Evolutionary conservation across 2,797 vertebrate species (phyloP).

Genomic region (Chiroxiphia lanceolata): DNA sequence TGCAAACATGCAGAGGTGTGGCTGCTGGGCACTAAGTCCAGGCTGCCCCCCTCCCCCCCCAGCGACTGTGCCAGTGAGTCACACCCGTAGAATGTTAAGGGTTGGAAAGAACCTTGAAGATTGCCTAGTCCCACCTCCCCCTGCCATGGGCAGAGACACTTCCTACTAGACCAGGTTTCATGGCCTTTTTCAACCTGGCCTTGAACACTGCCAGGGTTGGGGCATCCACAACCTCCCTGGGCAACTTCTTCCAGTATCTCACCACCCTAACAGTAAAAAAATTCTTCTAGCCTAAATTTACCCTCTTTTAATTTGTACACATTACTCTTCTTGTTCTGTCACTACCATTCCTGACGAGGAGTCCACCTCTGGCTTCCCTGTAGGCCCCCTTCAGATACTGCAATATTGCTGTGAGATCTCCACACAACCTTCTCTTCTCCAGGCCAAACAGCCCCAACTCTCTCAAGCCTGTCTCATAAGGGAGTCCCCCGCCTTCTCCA

Average conservation of each 20-base stretch:
- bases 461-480: neutral
- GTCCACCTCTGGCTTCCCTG: neutral
- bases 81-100: neutral
- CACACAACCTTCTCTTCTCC: neutral
- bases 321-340: neutral
- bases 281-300: neutral
- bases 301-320: neutral
- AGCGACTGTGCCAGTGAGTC: neutral
- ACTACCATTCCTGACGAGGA: neutral
- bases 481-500: neutral
- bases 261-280: neutral
- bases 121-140: neutral
- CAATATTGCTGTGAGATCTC: neutral
- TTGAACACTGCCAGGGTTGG: neutral
- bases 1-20: neutral
- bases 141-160: neutral
- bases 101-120: neutral
- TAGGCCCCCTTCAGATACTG: neutral
- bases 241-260: neutral
- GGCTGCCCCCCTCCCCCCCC: neutral
- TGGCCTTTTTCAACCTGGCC: neutral
- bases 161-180: neutral
- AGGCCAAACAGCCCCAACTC: neutral
- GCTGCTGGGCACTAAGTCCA: too few species aligned
- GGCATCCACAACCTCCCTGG: neutral